Evolutionary conservation across 1,140 invertebrate genomes (phyloP), one percentile per base, ranked within the genome.

Genomic region (Battus philenor): DNA sequence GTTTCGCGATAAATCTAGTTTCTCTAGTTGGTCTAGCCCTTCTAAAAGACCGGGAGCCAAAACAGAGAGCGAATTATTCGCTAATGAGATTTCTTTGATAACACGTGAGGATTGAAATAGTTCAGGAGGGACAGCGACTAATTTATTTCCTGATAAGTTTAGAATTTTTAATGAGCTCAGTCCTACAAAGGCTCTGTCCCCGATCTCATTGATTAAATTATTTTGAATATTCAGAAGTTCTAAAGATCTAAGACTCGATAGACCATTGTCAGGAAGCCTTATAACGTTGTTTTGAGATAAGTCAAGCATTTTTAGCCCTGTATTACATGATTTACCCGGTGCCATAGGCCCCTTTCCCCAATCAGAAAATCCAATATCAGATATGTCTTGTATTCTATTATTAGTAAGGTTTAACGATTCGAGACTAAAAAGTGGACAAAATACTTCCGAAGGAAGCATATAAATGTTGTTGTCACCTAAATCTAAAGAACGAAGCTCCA

Each of bases 391-490:
- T 53, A 96, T 88, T 79, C 91, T 90, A 77, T 96, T 96, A 63
- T 89, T 87, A 27, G 93, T 93, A 18, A 95, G 75, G 67, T 95
- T 94, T n/a, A 95, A 79, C 26, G 86, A 86, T 32, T 88, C 86
- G 9, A 95, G 79, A 55, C 88, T 90, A 50, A 89, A 89, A 8
- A 95, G 86, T 2, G 92, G 90, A 66, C 94, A 96, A 62, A 96
- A 91, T 1, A 94, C 81, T 45, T 92, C 90, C 15, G 88, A 78
- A 2, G 94, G 93, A 33, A 95, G 75, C 34, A 89, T 91, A 89
- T 92, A 93, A 50, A 96, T 91, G 69, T 95, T 94, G 72, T 95
- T 96, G 60, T 92, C 91, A 16, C 90, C 90, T 7, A 96, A 82
- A 77, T 95, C 92, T 38, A 96, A 81, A 31, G 88, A 86, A 29